Evolutionary conservation across 1,140 invertebrate species (phyloP).

Genomic region (Condylostylus longicornis): DNA sequence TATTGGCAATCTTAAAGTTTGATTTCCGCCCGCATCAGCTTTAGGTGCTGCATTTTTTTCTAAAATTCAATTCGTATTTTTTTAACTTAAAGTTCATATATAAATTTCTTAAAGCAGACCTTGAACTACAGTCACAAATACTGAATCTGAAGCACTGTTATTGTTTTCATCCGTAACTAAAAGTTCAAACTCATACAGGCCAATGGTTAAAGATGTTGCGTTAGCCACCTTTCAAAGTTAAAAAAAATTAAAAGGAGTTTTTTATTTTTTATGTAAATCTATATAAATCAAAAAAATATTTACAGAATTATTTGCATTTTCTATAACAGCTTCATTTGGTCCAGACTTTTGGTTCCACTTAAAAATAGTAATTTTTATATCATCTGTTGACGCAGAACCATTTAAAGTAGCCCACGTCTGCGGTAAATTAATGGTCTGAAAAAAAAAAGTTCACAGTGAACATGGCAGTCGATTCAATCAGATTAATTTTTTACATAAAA

Average conservation of each 20-base stretch:
- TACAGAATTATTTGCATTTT: slow-evolving; percentile 33
- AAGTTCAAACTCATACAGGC: slow-evolving; percentile 68
- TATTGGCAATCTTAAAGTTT: slow-evolving; percentile 57
- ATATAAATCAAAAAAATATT: slow-evolving; percentile 8
- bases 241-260: slow-evolving; percentile 1
- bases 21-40: slow-evolving; percentile 75
- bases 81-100: neutral
- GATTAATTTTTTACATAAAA: too few relatives aligned
- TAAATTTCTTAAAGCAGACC: slow-evolving; percentile 43
- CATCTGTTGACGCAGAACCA: slow-evolving; percentile 68
- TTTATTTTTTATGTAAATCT: neutral
- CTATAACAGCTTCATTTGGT: slow-evolving; percentile 40
- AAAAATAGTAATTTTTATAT: slow-evolving; percentile 66
- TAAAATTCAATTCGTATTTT: slow-evolving; percentile 25
- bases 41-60: slow-evolving; percentile 78
- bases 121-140: slow-evolving; percentile 72
- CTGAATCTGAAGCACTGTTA: slow-evolving; percentile 55
- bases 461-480: too few relatives aligned
- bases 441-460: too few relatives aligned
- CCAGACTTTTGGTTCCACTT: slow-evolving; percentile 65
- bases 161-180: slow-evolving; percentile 72
- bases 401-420: slow-evolving; percentile 62
- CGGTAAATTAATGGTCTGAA: slow-evolving; percentile 64
- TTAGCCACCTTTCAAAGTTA: slow-evolving; percentile 39
- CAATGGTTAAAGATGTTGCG: slow-evolving; percentile 65